These are phyloP conservation scores for Merops nubicus DNA, from an alignment of 2,113 vertebrate species.

Conservation along the genomic window DNA sequence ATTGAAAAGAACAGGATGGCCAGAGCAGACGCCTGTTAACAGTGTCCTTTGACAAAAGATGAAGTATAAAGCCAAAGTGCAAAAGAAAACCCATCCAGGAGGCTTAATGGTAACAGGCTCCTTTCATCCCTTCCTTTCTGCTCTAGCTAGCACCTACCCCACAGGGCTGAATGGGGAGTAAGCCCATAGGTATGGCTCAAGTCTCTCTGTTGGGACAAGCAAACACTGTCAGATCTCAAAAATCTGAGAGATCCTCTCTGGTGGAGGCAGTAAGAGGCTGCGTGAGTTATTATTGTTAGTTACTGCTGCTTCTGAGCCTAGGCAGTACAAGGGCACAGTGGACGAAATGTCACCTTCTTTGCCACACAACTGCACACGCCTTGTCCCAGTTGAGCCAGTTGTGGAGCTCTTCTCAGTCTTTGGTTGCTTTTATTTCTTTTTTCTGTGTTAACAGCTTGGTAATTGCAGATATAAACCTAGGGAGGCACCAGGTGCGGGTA, in stretches of 20 bases:
- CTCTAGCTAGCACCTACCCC: neutral
- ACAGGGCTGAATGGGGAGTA: fast-evolving
- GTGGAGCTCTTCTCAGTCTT: neutral
- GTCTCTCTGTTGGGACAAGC: neutral
- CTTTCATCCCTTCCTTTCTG: neutral
- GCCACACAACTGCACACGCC: neutral
- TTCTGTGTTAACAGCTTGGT: neutral
- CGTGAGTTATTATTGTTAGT: neutral
- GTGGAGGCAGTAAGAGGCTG: neutral
- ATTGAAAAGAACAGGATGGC: slow-evolving; percentile 14
- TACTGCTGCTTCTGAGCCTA: neutral
- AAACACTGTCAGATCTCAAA: neutral
- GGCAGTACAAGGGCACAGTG: neutral
- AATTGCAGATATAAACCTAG: neutral
- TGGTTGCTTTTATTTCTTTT: neutral
- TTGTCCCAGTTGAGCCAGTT: neutral
- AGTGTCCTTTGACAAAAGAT: neutral
- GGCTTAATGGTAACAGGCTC: neutral
- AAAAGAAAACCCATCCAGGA: neutral
- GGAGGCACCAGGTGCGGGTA: neutral
- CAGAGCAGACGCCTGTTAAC: neutral
- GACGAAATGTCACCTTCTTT: neutral
- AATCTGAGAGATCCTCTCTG: too few relatives aligned
- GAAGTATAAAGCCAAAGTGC: neutral
- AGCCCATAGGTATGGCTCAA: neutral